Evolutionary conservation across 2,797 vertebrate genomes (phyloP), one percentile per base, ranked within the genome.

Genomic region (Avahi laniger): DNA sequence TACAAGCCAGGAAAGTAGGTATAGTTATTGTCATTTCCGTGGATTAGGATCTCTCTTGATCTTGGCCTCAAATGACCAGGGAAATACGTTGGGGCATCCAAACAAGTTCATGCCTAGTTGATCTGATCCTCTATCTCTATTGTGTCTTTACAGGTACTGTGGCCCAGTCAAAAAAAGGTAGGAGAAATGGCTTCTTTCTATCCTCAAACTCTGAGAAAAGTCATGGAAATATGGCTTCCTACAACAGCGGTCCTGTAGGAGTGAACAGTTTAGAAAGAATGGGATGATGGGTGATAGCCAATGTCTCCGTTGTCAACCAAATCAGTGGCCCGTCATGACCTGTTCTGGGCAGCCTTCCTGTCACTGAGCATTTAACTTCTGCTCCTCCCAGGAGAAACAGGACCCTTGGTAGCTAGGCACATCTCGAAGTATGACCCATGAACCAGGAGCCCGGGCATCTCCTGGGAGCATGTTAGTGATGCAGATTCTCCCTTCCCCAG

Each of bases 81-180:
- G 22, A 30, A 84, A 87, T 38, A 76, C 10, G 7, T 81, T 52
- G 35, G 24, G 7, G 43, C 22, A 46, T 57, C 46, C 78, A 61
- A 86, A 81, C 20, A 41, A 95, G 11, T 30, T 48, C 43, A 43
- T 52, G 13, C 15, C 46, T 38, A 87, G 43, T 38, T 97, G 41
- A 97, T 26, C 65, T 97, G 35, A 97, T 26, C 65, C 52, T 91
- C 54, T 88, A 1, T 87, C n/a, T 95, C 63, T 90, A 76, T 94
- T 97, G 52, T 96, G 4, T 95, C 67, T 93, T 69, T 88, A 50
- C 80, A 97, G 97, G 96, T 93, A 59, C 48, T 24, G 5, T 79
- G 59, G 94, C 67, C 30, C 10, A 87, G 63, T 0, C 2, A 1
- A 13, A 85, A 35, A 4, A 89, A 97, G 97, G 97, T 98, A 98